Percentiles rank a stretch among this genome's conserved stretches.
These are phyloP conservation scores for Ophthalmolycus amberensis DNA, from an alignment of 2,113 vertebrate genomes.

Conservation along the genomic window DNA sequence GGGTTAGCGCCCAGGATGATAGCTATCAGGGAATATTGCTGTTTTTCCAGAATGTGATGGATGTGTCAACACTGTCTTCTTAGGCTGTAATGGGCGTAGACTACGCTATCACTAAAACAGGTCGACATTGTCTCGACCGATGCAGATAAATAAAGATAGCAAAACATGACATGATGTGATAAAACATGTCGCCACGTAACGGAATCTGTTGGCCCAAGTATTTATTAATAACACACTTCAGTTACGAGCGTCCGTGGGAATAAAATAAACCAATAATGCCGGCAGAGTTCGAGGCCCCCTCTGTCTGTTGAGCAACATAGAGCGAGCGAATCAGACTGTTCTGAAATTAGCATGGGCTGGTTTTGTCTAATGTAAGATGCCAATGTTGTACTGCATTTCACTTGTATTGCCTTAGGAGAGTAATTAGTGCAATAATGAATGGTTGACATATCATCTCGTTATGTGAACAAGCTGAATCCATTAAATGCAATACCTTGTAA, in stretches of 20 bases:
- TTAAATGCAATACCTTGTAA: conserved; percentile 43
- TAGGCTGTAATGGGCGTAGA: conserved; percentile 31
- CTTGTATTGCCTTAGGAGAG: conserved; percentile 67
- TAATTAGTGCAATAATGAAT: conserved; percentile 67
- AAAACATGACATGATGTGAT: conserved; percentile 38
- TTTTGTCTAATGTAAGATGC: conserved; percentile 34
- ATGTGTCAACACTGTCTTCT: conserved; percentile 48
- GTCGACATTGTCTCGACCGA: conserved; percentile 51
- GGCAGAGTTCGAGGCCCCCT: conserved; percentile 6
- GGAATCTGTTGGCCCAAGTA: conserved; percentile 7
- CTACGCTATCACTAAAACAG: conserved; percentile 12
- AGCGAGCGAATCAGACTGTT: not conserved
- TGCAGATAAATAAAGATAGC: conserved; percentile 33
- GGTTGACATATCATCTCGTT: conserved; percentile 60
- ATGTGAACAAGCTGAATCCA: conserved; percentile 59
- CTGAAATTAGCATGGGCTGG: not conserved
- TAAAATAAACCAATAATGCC: not conserved
- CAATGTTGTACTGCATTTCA: conserved; percentile 50
- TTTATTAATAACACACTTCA: conserved; percentile 23
- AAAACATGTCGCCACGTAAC: conserved; percentile 37
- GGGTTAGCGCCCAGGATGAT: conserved; percentile 16
- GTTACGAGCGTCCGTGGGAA: conserved; percentile 4
- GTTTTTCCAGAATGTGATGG: conserved; percentile 47
- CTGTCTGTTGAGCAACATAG: conserved; percentile 28
- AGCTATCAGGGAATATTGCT: conserved; percentile 40